These are phyloP conservation scores for Meandrusa payeni DNA, from an alignment of 2,888 invertebrate genomes.

Conservation along the genomic window DNA sequence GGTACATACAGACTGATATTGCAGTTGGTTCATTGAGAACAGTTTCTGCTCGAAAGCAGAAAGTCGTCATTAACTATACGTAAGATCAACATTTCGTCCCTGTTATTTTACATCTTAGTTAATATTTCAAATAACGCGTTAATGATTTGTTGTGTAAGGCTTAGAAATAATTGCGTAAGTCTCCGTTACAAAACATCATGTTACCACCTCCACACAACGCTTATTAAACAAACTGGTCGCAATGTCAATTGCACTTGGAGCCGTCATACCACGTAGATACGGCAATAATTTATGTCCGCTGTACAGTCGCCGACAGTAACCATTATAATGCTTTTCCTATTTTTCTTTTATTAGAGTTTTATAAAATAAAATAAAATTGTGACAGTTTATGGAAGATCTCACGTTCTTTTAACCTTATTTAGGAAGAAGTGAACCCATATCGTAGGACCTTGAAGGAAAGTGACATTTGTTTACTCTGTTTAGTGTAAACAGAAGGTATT, in stretches of 20 bases:
- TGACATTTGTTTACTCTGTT: too few relatives aligned
- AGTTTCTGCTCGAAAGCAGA: constrained; percentile 20
- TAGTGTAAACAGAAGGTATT: too few relatives aligned
- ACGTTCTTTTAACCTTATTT: too few relatives aligned
- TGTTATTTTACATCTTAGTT: constrained; percentile 1
- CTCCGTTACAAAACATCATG: constrained; percentile 45
- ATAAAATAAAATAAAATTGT: too few relatives aligned
- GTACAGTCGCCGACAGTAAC: constrained; percentile 17
- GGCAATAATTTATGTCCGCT: constrained; percentile 26
- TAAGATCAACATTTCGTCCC: constrained; percentile 10
- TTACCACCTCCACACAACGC: constrained; percentile 42
- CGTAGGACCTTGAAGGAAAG: too few relatives aligned
- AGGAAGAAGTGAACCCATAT: too few relatives aligned
- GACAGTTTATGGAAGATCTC: too few relatives aligned
- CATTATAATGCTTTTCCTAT: too few relatives aligned
- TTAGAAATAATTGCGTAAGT: constrained; percentile 62
- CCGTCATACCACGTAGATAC: constrained; percentile 30
- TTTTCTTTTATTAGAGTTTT: too few relatives aligned
- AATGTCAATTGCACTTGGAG: constrained; percentile 36
- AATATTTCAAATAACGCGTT: constrained; percentile 5
- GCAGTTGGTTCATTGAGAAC: constrained; percentile 51
- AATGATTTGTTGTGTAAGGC: constrained; percentile 29
- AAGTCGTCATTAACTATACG: constrained; percentile 11
- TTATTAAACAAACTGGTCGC: constrained; percentile 50
- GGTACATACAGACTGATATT: constrained; percentile 38